Base-by-base conservation (phyloP, 1,140 invertebrate genomes). In the Drosophila varians region DNA sequence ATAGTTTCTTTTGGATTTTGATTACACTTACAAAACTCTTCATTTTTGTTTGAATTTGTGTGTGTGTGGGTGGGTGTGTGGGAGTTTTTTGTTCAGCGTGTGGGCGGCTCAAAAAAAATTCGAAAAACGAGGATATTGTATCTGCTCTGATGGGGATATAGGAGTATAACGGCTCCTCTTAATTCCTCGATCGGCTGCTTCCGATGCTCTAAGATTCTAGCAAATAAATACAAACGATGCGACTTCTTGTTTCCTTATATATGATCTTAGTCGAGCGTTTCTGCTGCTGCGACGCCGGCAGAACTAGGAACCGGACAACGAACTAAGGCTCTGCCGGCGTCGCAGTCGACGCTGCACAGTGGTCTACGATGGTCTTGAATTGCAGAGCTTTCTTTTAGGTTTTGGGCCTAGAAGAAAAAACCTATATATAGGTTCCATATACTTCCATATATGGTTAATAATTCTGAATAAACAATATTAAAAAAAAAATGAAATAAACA, bases 231-330 rank as follows among this genome's bases (percentile, higher is more conserved):
- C 86, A 73, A 78, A 70, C 66, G 74, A 62, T 87, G 61, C 60
- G 38, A 72, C 86, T 74, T 89, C 86, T 89, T 74, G 86, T 89
- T 89, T 89, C 86, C 86, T 89, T 89, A 78, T 89, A 89, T 89
- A 89, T 89, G 64, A 46, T 83, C 72, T 75, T 60, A 56, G 64
- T 49, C 23, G 43, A 64, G 68, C 57, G 1, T 16, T 26, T n/a
- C 43, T n/a, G 21, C 51, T 6, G 21, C 26, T 0, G 28, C 46
- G 11, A n/a, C 52, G 40, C 34, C 38, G 58, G 5, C 52, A 18
- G 36, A 38, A 36, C 23, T 46, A 36, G 60, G 58, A 64, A 64
- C 60, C 60, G 42, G 60, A 64, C 60, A 64, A 64, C 60, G 60
- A 64, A 61, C 60, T 46, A 28, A n/a, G 16, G 11, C 38, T n/a